Base-by-base conservation (phyloP, 2,888 invertebrate species). In the Iselma pallidipennis region DNA sequence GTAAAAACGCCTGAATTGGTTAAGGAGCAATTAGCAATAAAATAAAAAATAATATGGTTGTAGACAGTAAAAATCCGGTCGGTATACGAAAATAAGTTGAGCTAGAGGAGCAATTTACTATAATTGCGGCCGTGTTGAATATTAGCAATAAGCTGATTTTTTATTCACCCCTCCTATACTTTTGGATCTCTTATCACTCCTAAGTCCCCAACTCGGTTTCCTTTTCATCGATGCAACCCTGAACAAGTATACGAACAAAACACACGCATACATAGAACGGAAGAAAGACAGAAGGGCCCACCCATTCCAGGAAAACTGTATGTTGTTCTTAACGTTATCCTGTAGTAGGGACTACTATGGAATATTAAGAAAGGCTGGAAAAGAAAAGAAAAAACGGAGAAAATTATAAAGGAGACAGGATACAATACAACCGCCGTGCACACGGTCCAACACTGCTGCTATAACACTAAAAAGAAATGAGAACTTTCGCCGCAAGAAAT, bases 121-220 rank as follows among this genome's bases (percentile, higher is more conserved):
- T 82, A 82, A 82, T 82, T 82, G 81, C 79, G 80, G 80, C 66
- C 72, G 45, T 74, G 59, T 76, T 75, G 79, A 42, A 82, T 82
- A 82, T 81, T 81, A 81, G 81, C 81, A 82, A 81, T 82, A 81
- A 82, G 82, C 81, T 81, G 81, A 82, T 82, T 82, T 82, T 82
- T 82, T 82, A 82, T 82, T 81, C 82, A 82, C 81, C 81, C 81
- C 42, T 81, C 82, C n/a, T n/a, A n/a, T n/a, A n/a, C n/a, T n/a
- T n/a, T 75, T 21, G 75, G 70, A 77, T 68, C 74, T 76, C 80
- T 80, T 81, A 80, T 81, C 80, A 77, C 79, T 77, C 77, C 74
- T 2, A 19, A 10, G 10, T 10, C 75, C 55, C 68, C 66, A 75
- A 75, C 74, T 73, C 74, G 77, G n/a, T n/a, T n/a, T n/a, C n/a